Conservation (phyloP, 2,888 invertebrate genomes). For the Hydraecia micacea region DNA sequence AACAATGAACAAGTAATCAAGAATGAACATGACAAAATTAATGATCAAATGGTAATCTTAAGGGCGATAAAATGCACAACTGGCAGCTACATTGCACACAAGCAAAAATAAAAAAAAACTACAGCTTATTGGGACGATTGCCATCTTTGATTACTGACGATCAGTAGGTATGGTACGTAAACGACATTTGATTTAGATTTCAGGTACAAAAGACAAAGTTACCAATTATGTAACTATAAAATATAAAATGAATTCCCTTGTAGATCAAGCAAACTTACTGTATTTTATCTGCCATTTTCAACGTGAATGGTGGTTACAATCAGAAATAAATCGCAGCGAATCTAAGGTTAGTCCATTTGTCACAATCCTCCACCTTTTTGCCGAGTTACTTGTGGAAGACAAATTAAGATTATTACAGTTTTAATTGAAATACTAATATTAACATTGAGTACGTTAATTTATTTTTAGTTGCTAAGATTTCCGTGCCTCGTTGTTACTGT, state of each 20-base stretch:
- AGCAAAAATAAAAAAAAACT: not conserved
- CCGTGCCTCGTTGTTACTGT: conserved; percentile 51
- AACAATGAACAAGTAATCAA: conserved; percentile 66
- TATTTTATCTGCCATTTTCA: conserved; percentile 84
- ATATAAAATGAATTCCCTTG: not conserved
- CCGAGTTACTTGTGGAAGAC: conserved; percentile 3
- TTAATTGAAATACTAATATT: not conserved
- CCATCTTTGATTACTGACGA: conserved; percentile 41
- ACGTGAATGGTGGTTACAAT: conserved; percentile 36
- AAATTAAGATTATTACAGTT: conserved; percentile 4
- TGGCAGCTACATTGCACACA: not conserved
- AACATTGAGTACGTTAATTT: not conserved
- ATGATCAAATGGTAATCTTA: not conserved
- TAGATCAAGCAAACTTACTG: conserved; percentile 71
- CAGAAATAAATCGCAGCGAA: conserved; percentile 38
- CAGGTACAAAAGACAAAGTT: not conserved
- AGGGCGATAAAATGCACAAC: not conserved
- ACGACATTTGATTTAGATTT: not conserved
- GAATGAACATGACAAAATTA: not conserved
- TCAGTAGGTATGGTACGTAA: not conserved
- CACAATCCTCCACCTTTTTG: conserved; percentile 7
- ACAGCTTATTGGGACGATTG: conserved; percentile 18
- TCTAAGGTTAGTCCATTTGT: conserved; percentile 67
- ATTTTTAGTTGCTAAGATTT: not conserved
- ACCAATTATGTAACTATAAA: not conserved